Evolutionary conservation across 2,113 vertebrate genomes (phyloP).

Genomic region (Spea multiplicata): DNA sequence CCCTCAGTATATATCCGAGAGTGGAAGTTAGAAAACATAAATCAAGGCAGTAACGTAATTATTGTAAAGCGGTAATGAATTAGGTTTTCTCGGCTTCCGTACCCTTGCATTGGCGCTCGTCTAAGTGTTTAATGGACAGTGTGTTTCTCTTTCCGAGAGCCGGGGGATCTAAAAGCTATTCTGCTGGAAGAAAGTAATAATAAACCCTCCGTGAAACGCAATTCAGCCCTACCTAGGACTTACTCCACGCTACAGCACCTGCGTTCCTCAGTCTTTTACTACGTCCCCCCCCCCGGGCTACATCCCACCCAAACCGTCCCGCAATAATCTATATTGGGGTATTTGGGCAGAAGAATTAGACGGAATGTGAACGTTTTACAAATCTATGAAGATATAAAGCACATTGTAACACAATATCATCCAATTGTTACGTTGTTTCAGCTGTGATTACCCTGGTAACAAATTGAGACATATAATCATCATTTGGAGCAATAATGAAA

Average conservation of each 20-base stretch:
- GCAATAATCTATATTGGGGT: constrained; percentile 40
- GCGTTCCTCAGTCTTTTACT: too few relatives aligned
- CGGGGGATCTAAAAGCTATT: not conserved
- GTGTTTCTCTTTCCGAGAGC: not conserved
- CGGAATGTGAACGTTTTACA: too few relatives aligned
- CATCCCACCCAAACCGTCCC: constrained; percentile 26
- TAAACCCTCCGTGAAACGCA: constrained; percentile 2
- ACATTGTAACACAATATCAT: not conserved
- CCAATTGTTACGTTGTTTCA: not conserved
- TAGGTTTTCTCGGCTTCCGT: not conserved
- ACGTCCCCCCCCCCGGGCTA: constrained; percentile 26
- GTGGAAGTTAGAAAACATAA: not conserved
- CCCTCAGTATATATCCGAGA: not conserved
- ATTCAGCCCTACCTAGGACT: constrained; percentile 9
- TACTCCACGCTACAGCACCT: constrained; percentile 18
- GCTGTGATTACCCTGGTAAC: not conserved
- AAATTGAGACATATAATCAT: too few relatives aligned
- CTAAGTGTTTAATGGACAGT: constrained; percentile 4
- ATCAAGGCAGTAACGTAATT: not conserved
- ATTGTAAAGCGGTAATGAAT: not conserved
- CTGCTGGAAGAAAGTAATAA: constrained; percentile 10
- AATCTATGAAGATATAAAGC: constrained; percentile 31
- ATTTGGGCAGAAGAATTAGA: constrained; percentile 38
- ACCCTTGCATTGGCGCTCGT: not conserved
- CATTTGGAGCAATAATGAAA: too few relatives aligned